Evolutionary conservation across 2,113 vertebrate genomes (phyloP), one percentile per base, ranked within the genome.

Genomic region (Sinocyclocheilus anshuiensis): DNA sequence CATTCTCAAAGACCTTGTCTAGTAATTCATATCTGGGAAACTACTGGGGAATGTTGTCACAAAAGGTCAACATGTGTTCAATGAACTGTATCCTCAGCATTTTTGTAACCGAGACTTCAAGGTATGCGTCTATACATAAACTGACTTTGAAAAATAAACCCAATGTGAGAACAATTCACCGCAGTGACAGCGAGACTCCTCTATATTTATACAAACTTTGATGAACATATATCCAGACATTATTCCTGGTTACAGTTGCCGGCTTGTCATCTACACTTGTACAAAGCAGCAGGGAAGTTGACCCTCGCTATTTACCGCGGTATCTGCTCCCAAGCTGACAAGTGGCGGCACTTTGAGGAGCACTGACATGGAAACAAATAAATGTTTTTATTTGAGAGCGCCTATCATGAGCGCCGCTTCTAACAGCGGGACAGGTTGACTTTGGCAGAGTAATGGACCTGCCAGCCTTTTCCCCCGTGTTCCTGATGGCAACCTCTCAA

Each of bases 401-500:
- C 75, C 85, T 85, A 90, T 88, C 90, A 91, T 90, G 89, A 90
- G 84, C 59, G 89, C 80, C 57, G 89, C 53, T 16, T 4, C 69
- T 53, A 77, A 87, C 89, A 77, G 86, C 83, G 86, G 87, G 91
- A 92, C 91, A 91, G 84, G 86, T 89, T 92, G 91, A 92, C 92
- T 93, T 90, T 91, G 81, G 86, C 89, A 82, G 89, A 90, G 92
- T 93, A 94, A 94, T 93, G 89, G 91, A 93, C 84, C 91, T 92
- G 91, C 92, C 92, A 93, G 86, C 83, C 81, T 87, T 87, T 39
- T 90, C 88, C 88, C 78, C 55, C 53, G 55, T 84, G 77, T 82
- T 84, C 77, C 55, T 78, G 45, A 50, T 79, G 72, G 77, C 57
- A 72, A 86, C 39, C 29, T 77, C 45, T 82, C 24, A 76, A 69